phyloP scores from a whole-genome alignment of 2,888 invertebrate genomes.

The Clistopyga incitator region DNA sequence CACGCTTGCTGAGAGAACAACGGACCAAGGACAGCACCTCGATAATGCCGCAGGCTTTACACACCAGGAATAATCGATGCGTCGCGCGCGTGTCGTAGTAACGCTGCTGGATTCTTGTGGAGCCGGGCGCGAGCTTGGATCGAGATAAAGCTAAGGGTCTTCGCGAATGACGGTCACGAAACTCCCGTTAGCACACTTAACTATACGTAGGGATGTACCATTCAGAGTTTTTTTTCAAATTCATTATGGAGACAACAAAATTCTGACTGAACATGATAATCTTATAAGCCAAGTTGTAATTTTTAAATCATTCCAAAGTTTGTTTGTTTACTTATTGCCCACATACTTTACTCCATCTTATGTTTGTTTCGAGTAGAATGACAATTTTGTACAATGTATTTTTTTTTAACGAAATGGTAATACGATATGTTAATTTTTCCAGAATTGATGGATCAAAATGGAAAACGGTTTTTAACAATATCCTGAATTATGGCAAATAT shows the following conservation, averaged over 20 bases:
- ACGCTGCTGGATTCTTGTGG: slow-evolving; percentile 14
- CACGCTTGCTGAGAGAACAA: slow-evolving; percentile 73
- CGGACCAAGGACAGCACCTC: slow-evolving; percentile 73
- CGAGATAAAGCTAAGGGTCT: slow-evolving; percentile 75
- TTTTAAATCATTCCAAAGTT: no score
- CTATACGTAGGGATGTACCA: neutral
- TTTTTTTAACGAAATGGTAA: no score
- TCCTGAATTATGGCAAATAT: no score
- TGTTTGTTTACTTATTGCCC: no score
- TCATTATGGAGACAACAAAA: neutral
- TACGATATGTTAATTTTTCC: no score
- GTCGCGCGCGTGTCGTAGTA: slow-evolving; percentile 68
- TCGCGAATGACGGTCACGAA: slow-evolving; percentile 47
- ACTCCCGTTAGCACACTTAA: slow-evolving; percentile 32
- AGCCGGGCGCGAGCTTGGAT: slow-evolving; percentile 64
- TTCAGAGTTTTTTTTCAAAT: neutral
- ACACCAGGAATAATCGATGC: slow-evolving; percentile 80
- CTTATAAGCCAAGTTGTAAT: neutral
- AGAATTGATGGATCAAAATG: no score
- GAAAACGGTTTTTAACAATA: no score
- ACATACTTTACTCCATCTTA: neutral
- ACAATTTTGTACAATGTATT: no score
- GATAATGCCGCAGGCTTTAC: slow-evolving; percentile 76
- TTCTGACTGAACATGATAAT: neutral
- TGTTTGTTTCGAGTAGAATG: no score